Conservation (phyloP, 2,888 invertebrate species). For the Drosophila aldrichi region DNA sequence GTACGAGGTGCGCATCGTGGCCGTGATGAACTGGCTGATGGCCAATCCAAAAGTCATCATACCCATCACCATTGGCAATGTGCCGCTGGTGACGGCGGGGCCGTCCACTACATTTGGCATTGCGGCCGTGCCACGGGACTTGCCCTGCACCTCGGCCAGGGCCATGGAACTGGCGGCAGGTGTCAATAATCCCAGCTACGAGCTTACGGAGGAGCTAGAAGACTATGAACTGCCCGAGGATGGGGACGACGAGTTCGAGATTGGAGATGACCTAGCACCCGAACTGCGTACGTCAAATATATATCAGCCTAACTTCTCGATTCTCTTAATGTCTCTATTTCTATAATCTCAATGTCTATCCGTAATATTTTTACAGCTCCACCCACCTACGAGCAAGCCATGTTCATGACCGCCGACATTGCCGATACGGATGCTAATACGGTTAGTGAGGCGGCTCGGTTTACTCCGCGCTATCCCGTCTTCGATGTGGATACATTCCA, state of each 20-base stretch:
- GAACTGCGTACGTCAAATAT: slow-evolving; percentile 67
- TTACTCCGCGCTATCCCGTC: slow-evolving; percentile 84
- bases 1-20: slow-evolving; percentile 82
- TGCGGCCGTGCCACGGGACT: slow-evolving; percentile 53
- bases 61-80: slow-evolving; percentile 84
- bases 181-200: slow-evolving; percentile 46
- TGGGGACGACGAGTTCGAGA: slow-evolving; percentile 65
- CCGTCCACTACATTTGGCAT: slow-evolving; percentile 10
- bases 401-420: slow-evolving; percentile 83
- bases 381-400: slow-evolving; percentile 84
- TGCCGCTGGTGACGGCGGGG: slow-evolving; percentile 73
- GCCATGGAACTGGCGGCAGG: slow-evolving; percentile 60
- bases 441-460: slow-evolving; percentile 70
- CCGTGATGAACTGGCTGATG: slow-evolving; percentile 79
- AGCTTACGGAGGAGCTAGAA: slow-evolving; percentile 59
- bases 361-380: slow-evolving; percentile 74
- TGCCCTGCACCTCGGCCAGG: slow-evolving; percentile 78
- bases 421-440: slow-evolving; percentile 82
- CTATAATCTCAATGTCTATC: background rate
- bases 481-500: slow-evolving; percentile 81
- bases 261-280: slow-evolving; percentile 53
- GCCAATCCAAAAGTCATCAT: slow-evolving; percentile 77
- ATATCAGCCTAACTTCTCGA: background rate
- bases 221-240: slow-evolving; percentile 67
- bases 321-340: background rate